Conservation (phyloP, 2,113 vertebrate species). For the Charadrius vociferus region DNA sequence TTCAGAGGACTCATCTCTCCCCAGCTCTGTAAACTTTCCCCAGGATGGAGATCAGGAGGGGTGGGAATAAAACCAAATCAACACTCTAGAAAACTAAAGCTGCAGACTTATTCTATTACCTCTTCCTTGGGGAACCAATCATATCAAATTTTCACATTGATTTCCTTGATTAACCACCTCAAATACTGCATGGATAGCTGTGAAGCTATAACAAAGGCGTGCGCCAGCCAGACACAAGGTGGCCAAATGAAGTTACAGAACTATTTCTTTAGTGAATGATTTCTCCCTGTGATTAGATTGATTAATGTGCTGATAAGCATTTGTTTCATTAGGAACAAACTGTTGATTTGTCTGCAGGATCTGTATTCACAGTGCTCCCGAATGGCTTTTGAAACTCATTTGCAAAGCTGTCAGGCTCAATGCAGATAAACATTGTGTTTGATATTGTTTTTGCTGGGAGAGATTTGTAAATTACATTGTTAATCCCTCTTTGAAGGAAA, state of each 20-base stretch:
- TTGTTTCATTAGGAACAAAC: slow-evolving; percentile 18
- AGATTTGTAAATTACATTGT: slow-evolving; percentile 26
- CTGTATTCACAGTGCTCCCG: not conserved
- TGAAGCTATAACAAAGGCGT: not conserved
- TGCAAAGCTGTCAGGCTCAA: slow-evolving; percentile 24
- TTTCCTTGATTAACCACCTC: not conserved
- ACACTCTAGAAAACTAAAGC: not conserved
- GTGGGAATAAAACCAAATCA: not conserved
- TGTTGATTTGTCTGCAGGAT: not conserved
- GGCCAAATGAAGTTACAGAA: not conserved
- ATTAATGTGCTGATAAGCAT: slow-evolving; percentile 25
- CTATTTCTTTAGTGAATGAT: not conserved
- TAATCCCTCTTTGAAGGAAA: slow-evolving; percentile 11
- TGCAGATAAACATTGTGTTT: slow-evolving; percentile 13
- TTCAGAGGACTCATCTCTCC: not conserved
- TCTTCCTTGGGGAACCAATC: not conserved
- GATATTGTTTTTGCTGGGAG: slow-evolving; percentile 12
- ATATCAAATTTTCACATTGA: not conserved
- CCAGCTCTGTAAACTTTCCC: not conserved
- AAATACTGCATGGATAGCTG: not conserved
- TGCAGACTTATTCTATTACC: not conserved
- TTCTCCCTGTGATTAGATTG: slow-evolving; percentile 35
- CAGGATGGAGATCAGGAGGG: no score
- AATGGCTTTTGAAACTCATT: slow-evolving; percentile 17
- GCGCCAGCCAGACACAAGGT: not conserved